Evolutionary conservation across 2,113 vertebrate species (phyloP).

Genomic region (Ellobius talpinus): DNA sequence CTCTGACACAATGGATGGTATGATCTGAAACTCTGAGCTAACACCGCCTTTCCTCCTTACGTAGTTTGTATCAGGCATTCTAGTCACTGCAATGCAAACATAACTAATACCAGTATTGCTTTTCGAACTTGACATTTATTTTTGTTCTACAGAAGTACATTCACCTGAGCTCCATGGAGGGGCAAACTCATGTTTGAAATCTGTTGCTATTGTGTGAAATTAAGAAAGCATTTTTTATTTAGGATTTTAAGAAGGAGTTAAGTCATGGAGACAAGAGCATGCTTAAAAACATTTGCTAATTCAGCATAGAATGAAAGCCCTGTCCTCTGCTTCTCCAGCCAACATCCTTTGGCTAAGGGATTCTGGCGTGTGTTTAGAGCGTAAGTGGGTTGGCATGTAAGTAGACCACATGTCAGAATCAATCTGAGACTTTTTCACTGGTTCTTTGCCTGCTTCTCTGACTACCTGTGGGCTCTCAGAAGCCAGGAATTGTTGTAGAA

Average conservation of each 20-base stretch:
- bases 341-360: background rate
- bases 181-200: background rate
- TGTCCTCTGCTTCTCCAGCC: background rate
- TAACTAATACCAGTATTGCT: background rate
- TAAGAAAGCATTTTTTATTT: background rate
- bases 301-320: background rate
- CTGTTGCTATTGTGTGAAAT: background rate
- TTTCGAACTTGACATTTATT: background rate
- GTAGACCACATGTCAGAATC: slow-evolving; percentile 50
- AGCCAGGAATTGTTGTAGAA: background rate
- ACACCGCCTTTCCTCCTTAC: background rate
- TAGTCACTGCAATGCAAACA: background rate
- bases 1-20: background rate
- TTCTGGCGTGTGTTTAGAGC: background rate
- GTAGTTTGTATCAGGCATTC: too few species aligned
- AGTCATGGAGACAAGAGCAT: background rate
- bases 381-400: background rate
- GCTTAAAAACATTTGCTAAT: background rate
- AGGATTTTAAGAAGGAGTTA: background rate
- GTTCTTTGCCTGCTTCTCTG: slow-evolving; percentile 1
- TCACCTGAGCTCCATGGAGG: background rate
- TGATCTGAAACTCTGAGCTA: background rate
- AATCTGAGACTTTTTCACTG: slow-evolving; percentile 52
- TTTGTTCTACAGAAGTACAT: background rate
- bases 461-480: background rate